Evolutionary conservation across 30 jellyfish, hydroid and myxozoan species (phyloP).

Genomic region (Clytia hemisphaerica): DNA sequence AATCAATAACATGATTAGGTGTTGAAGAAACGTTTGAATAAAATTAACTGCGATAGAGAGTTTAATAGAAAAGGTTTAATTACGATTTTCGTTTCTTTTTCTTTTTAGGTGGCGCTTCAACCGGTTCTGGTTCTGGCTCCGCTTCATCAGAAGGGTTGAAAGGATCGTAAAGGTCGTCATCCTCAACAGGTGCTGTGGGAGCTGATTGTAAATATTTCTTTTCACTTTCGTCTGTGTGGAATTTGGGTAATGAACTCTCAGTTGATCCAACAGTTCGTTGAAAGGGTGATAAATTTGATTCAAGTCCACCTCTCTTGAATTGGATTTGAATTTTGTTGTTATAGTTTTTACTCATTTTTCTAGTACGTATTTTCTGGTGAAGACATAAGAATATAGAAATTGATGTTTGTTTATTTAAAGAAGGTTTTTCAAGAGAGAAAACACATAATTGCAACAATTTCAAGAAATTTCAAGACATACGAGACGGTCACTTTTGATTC

Average conservation of each 20-base stretch:
- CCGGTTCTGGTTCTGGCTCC: slow-evolving; percentile 27
- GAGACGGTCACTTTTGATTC: too few relatives aligned
- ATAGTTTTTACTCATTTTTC: neutral
- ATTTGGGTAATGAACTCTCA: slow-evolving; percentile 20
- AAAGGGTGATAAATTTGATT: too few relatives aligned
- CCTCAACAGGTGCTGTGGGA: slow-evolving; percentile 42
- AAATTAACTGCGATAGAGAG: neutral
- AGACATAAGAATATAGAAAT: too few relatives aligned
- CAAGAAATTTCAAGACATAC: too few relatives aligned
- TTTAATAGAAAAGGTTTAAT: neutral
- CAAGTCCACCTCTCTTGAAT: too few relatives aligned
- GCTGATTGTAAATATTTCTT: slow-evolving; percentile 26
- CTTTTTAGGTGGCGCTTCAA: slow-evolving; percentile 31
- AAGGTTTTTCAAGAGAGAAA: too few relatives aligned
- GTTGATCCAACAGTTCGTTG: slow-evolving; percentile 14
- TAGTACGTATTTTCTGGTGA: too few relatives aligned
- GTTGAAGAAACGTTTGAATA: neutral
- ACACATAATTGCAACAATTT: too few relatives aligned
- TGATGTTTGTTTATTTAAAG: too few relatives aligned
- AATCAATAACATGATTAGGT: too few relatives aligned
- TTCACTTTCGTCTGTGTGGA: slow-evolving; percentile 39
- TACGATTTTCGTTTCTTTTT: slow-evolving; percentile 64
- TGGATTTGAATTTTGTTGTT: too few relatives aligned
- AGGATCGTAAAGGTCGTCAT: slow-evolving; percentile 65
- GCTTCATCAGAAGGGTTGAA: slow-evolving; percentile 60